phyloP scores from a whole-genome alignment of 2,888 invertebrate genomes.

The Drosophila cracens region DNA sequence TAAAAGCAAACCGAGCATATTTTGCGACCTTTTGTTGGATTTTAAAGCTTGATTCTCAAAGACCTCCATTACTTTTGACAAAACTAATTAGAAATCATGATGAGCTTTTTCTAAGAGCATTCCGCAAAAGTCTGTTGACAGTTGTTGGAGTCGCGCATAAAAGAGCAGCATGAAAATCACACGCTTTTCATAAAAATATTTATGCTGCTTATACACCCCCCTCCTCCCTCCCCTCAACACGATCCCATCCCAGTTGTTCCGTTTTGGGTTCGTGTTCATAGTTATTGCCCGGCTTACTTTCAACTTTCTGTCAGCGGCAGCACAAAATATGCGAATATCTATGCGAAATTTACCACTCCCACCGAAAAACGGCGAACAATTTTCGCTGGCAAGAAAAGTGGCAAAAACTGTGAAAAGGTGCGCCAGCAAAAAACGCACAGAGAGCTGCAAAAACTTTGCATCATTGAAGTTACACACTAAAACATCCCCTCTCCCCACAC shows the following conservation, averaged over 20 bases:
- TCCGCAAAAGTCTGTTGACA: slow-evolving; percentile 21
- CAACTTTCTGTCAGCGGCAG: slow-evolving; percentile 44
- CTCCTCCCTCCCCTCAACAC: background rate
- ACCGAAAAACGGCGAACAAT: background rate
- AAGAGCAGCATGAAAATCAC: slow-evolving; percentile 43
- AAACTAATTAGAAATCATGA: slow-evolving; percentile 4
- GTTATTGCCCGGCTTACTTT: slow-evolving; percentile 57
- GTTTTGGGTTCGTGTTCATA: slow-evolving; percentile 37
- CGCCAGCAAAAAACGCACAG: slow-evolving; percentile 11
- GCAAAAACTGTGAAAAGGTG: slow-evolving; percentile 53
- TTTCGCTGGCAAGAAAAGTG: slow-evolving; percentile 47
- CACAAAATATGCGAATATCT: slow-evolving; percentile 53
- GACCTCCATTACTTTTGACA: background rate
- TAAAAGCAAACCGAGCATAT: background rate
- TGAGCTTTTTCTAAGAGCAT: slow-evolving; percentile 19
- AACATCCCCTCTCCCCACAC: background rate
- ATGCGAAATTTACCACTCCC: slow-evolving; percentile 15
- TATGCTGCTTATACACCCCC: background rate
- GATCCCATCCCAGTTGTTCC: background rate
- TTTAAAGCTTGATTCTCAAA: background rate
- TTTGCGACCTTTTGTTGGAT: background rate
- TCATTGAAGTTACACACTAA: slow-evolving; percentile 12
- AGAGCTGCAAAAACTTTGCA: slow-evolving; percentile 40
- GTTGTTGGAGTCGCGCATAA: slow-evolving; percentile 22
- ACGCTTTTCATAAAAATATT: slow-evolving; percentile 57